Conservation (phyloP, 2,888 invertebrate species). For the Leucania comma region DNA sequence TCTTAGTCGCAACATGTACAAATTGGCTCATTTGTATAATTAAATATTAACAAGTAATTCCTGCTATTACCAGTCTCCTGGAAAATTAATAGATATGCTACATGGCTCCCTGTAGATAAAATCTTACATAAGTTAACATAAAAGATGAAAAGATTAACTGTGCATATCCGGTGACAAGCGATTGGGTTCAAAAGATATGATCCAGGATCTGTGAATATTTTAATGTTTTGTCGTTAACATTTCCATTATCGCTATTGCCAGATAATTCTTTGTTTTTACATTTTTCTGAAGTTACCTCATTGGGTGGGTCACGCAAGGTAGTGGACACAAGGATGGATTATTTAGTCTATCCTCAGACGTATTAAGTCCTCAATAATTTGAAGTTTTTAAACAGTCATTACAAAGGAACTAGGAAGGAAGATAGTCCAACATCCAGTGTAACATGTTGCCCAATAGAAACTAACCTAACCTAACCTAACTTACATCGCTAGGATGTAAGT, state of each 20-base stretch:
- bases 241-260: not conserved
- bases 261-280: not conserved
- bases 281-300: not conserved
- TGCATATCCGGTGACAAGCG: constrained; percentile 47
- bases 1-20: constrained; percentile 40
- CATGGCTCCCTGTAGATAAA: constrained; percentile 43
- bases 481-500: too few relatives aligned
- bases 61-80: constrained; percentile 46
- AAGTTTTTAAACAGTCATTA: not conserved
- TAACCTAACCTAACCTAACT: too few relatives aligned
- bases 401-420: not conserved
- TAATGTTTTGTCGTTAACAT: constrained; percentile 1
- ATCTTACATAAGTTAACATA: constrained; percentile 53
- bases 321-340: not conserved
- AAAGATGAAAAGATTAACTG: constrained; percentile 54
- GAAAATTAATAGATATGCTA: constrained; percentile 55
- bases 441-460: not conserved
- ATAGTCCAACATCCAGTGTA: not conserved
- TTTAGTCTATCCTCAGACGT: not conserved
- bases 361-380: constrained; percentile 11
- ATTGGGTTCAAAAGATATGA: constrained; percentile 35
- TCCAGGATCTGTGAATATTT: constrained; percentile 28
- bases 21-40: constrained; percentile 57
- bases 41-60: constrained; percentile 58
- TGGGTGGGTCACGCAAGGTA: not conserved